A percentile compares a stretch with the other conserved stretches of the same genome.
Evolutionary conservation across 2,797 vertebrate genomes (phyloP).

Genomic region (Cuculus canorus): DNA sequence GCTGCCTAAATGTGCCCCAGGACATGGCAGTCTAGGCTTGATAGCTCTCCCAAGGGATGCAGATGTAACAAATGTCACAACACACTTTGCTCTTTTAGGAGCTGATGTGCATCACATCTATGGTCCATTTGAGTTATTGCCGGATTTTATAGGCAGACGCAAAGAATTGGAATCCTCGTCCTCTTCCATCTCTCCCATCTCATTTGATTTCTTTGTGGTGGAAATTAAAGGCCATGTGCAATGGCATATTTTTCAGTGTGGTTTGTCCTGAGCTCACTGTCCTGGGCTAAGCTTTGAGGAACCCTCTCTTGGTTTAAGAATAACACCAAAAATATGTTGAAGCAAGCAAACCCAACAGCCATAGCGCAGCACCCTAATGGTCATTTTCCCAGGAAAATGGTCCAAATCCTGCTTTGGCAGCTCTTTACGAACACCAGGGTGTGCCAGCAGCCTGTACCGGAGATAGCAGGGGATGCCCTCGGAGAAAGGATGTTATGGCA

Average conservation of each 20-base stretch:
- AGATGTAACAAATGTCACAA: not conserved
- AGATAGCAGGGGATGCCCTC: not conserved
- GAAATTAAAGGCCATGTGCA: not conserved
- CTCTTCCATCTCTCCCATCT: not conserved
- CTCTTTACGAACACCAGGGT: not conserved
- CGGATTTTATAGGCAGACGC: not conserved
- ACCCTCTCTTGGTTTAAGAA: not conserved
- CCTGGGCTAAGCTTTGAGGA: not conserved
- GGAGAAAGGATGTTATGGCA: fast-evolving
- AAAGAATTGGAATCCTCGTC: not conserved
- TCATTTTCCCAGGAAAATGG: not conserved
- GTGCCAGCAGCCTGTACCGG: not conserved
- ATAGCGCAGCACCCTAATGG: fast-evolving
- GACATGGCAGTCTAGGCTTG: not conserved
- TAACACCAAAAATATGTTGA: not conserved
- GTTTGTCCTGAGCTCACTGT: not conserved
- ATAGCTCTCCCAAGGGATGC: not conserved
- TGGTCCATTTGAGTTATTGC: not conserved
- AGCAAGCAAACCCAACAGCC: not conserved
- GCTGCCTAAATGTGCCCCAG: not conserved
- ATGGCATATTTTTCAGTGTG: not conserved
- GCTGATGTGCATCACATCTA: fast-evolving
- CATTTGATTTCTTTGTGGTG: not conserved
- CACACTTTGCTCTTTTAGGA: not conserved
- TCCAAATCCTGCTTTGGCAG: not conserved